phyloP scores from a whole-genome alignment of 2,113 vertebrate genomes.

The Halcyon malimbica region DNA sequence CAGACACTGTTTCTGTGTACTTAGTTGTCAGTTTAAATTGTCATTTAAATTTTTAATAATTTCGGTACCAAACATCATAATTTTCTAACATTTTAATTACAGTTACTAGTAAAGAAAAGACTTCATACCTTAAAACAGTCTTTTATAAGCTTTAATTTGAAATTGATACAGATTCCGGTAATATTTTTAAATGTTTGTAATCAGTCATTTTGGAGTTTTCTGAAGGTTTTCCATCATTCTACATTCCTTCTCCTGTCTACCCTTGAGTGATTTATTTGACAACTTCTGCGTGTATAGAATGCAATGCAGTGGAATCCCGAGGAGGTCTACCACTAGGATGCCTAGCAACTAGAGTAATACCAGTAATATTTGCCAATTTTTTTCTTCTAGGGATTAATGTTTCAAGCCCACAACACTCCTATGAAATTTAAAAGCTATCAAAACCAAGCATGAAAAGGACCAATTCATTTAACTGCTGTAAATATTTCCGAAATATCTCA shows the following conservation, averaged over 20 bases:
- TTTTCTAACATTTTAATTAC: neutral
- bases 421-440: conserved; percentile 6
- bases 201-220: neutral
- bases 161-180: neutral
- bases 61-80: neutral
- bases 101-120: neutral
- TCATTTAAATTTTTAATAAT: neutral
- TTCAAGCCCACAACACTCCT: neutral
- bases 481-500: conserved; percentile 16
- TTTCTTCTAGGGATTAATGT: conserved; percentile 34
- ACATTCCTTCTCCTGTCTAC: neutral
- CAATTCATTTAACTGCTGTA: neutral
- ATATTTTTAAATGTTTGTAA: neutral
- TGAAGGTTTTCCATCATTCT: neutral
- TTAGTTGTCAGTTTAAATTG: neutral
- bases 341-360: conserved; percentile 24
- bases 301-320: neutral
- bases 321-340: neutral
- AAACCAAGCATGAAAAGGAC: neutral
- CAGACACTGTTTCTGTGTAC: neutral
- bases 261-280: neutral
- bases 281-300: neutral
- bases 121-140: neutral
- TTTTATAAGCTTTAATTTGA: neutral
- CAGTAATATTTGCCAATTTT: neutral